Conservation (phyloP, 1,140 invertebrate species). For the Rhagoletis pomonella region DNA sequence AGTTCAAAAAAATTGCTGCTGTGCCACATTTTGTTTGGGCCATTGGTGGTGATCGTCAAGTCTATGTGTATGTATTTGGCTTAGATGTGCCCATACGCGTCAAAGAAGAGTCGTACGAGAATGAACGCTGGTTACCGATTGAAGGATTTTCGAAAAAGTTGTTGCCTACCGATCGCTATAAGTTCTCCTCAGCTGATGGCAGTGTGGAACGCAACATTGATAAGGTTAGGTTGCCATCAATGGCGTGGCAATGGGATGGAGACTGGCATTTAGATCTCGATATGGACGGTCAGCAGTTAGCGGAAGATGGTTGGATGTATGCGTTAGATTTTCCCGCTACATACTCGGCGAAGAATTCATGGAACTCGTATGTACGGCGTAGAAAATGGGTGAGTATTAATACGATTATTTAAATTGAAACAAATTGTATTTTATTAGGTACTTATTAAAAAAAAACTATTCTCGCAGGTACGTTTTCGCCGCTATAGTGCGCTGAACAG, state of each 20-base stretch:
- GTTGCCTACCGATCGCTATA: constrained; percentile 89
- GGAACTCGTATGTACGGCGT: constrained; percentile 92
- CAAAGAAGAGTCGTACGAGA: constrained; percentile 93
- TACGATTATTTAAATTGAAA: background rate
- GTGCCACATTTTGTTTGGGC: constrained; percentile 91
- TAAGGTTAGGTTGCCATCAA: constrained; percentile 88
- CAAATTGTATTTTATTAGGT: background rate
- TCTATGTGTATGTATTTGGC: constrained; percentile 92
- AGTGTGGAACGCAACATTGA: constrained; percentile 84
- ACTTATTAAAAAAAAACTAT: background rate
- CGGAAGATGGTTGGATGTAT: constrained; percentile 96
- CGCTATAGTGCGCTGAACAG: constrained; percentile 91
- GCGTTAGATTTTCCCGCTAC: constrained; percentile 92
- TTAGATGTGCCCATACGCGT: constrained; percentile 92
- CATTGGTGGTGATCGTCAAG: constrained; percentile 92
- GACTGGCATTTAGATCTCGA: constrained; percentile 93
- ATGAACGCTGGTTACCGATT: constrained; percentile 94
- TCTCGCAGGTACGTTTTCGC: constrained; percentile 78
- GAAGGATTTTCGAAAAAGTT: constrained; percentile 89
- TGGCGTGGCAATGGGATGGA: constrained; percentile 95
- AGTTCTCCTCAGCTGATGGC: constrained; percentile 90
- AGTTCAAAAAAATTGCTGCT: constrained; percentile 90
- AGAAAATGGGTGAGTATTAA: constrained; percentile 84
- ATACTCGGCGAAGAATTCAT: constrained; percentile 88
- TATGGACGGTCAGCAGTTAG: constrained; percentile 88